Percentiles rank a stretch among this genome's conserved stretches.
These are phyloP conservation scores for Hydraecia micacea DNA, from an alignment of 2,888 invertebrate species.

Conservation along the genomic window DNA sequence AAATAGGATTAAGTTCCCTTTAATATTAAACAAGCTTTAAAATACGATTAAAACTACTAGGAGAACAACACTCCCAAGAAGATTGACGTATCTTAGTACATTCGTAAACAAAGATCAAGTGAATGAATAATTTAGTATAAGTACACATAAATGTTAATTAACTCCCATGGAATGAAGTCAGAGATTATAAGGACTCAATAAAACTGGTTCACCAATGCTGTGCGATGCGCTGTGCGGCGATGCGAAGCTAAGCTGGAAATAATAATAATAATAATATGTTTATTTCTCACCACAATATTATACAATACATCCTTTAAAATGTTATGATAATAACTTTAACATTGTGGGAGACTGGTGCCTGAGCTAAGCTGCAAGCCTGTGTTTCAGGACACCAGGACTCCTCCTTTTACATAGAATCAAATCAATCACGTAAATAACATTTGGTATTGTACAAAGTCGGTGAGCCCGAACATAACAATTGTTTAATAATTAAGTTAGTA, in stretches of 20 bases:
- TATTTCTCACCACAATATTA: no score
- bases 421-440: no score
- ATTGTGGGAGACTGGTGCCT: no score
- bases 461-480: no score
- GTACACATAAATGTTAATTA: slow-evolving; percentile 54
- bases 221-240: not conserved
- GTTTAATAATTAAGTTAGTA: no score
- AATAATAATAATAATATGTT: no score
- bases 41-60: not conserved
- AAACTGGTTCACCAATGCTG: slow-evolving; percentile 16
- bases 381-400: no score
- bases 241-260: not conserved
- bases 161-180: slow-evolving; percentile 31
- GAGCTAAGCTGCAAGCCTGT: no score
- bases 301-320: no score
- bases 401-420: no score
- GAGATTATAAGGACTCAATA: slow-evolving; percentile 32
- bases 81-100: slow-evolving; percentile 12
- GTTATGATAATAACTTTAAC: no score
- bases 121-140: slow-evolving; percentile 44
- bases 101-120: slow-evolving; percentile 31
- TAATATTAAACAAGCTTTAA: not conserved
- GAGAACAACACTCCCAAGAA: slow-evolving; percentile 4
- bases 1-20: not conserved
- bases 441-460: no score